Conservation (phyloP, 2,797 vertebrate genomes). For the Tadarida brasiliensis region DNA sequence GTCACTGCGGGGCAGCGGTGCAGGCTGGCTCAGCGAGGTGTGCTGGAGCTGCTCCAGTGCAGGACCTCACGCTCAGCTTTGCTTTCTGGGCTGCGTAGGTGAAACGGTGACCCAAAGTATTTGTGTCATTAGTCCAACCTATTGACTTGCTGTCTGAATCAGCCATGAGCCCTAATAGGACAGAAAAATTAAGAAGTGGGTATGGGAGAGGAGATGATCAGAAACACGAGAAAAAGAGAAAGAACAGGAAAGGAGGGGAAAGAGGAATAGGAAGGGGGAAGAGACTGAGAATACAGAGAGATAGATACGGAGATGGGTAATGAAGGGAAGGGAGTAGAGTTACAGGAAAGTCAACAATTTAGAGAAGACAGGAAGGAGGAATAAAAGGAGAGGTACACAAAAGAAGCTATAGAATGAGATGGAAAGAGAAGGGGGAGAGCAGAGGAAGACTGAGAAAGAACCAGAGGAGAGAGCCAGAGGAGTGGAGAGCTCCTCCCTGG, state of each 20-base stretch:
- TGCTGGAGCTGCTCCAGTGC: slow-evolving; percentile 37
- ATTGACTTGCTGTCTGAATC: slow-evolving; percentile 80
- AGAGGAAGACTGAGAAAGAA: background rate
- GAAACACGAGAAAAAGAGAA: background rate
- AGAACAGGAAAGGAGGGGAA: background rate
- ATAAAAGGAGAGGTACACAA: background rate
- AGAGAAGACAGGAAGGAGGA: background rate
- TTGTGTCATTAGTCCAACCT: slow-evolving; percentile 69
- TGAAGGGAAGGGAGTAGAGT: background rate
- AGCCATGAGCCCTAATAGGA: slow-evolving; percentile 78
- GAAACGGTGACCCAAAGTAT: slow-evolving; percentile 65
- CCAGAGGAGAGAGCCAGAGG: background rate
- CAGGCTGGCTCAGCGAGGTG: slow-evolving; percentile 65
- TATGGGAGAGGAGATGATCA: background rate
- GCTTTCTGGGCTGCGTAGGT: slow-evolving; percentile 68
- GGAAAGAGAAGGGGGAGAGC: background rate
- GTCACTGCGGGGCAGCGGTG: slow-evolving; percentile 75
- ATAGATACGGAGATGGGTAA: background rate
- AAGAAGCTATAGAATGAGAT: background rate
- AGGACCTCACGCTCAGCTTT: slow-evolving; percentile 69
- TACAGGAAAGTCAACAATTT: background rate
- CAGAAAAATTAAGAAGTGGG: background rate
- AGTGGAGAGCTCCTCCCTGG: background rate
- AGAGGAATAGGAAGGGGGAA: background rate
- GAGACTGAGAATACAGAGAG: background rate